Evolutionary conservation across 2,113 vertebrate species (phyloP).

Genomic region (Mormyrus iriodes): DNA sequence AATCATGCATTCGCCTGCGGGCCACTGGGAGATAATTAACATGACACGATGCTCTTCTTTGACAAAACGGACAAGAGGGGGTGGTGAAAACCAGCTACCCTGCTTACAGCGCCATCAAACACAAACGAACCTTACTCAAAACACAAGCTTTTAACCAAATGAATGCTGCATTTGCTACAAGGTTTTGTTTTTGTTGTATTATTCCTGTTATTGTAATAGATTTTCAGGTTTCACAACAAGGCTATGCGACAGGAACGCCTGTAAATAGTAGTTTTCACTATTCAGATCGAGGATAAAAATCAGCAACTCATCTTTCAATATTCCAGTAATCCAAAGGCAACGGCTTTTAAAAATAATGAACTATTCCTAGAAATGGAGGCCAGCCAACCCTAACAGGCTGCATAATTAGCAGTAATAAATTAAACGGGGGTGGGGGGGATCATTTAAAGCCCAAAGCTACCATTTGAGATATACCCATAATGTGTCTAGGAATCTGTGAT

Average conservation of each 20-base stretch:
- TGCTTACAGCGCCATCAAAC: neutral
- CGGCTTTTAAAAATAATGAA: neutral
- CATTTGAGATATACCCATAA: neutral
- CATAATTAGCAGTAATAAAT: neutral
- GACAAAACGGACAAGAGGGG: neutral
- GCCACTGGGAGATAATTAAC: neutral
- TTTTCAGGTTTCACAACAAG: neutral
- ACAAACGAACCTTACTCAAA: neutral
- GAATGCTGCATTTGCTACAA: neutral
- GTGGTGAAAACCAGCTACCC: neutral
- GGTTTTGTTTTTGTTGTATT: neutral
- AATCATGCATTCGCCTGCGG: neutral
- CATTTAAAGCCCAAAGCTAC: neutral
- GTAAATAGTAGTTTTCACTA: neutral
- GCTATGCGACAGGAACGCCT: neutral
- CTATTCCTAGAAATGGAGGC: neutral
- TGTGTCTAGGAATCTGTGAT: neutral
- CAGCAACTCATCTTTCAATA: neutral
- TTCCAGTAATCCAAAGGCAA: neutral
- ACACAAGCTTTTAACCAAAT: neutral
- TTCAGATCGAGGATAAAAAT: neutral
- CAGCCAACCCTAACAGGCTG: neutral
- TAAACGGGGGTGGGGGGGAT: neutral
- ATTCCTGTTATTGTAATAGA: neutral
- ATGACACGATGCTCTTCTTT: neutral